A percentile compares a stretch with the other conserved stretches of the same genome.
phyloP scores from a whole-genome alignment of 2,888 invertebrate genomes.

The Polietes domitor region DNA sequence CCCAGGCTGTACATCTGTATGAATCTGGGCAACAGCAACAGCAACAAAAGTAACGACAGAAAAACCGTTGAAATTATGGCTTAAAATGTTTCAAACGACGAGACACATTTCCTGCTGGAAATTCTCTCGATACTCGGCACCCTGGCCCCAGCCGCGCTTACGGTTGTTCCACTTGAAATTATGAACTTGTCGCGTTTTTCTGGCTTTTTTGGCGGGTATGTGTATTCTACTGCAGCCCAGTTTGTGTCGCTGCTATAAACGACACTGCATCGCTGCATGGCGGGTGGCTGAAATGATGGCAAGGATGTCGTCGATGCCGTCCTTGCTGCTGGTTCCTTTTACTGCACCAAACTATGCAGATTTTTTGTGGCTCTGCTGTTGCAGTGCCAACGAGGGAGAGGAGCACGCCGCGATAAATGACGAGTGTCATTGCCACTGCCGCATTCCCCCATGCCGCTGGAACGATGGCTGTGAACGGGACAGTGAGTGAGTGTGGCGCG shows the following conservation, averaged over 20 bases:
- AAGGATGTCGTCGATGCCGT: slow-evolving; percentile 50
- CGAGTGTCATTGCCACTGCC: background rate
- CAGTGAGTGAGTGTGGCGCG: background rate
- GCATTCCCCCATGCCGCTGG: background rate
- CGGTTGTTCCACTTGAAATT: slow-evolving; percentile 50
- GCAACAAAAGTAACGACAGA: background rate
- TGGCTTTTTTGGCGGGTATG: slow-evolving; percentile 26
- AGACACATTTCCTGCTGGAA: slow-evolving; percentile 57
- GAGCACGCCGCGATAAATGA: background rate
- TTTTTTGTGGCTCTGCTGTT: slow-evolving; percentile 30
- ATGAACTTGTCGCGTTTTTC: slow-evolving; percentile 62
- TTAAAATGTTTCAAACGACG: slow-evolving; percentile 61
- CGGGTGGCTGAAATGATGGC: background rate
- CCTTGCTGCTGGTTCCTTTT: slow-evolving; percentile 59
- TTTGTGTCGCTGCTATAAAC: background rate
- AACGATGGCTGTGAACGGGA: background rate
- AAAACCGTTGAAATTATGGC: slow-evolving; percentile 59
- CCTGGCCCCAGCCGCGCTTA: background rate
- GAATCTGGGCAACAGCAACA: background rate
- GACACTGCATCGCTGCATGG: background rate
- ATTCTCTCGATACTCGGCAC: slow-evolving; percentile 44
- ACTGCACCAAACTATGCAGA: slow-evolving; percentile 66
- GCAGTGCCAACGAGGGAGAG: slow-evolving; percentile 1
- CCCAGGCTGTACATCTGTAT: background rate
- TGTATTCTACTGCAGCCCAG: background rate